These are phyloP conservation scores for Gonatopus flavifemur DNA, from an alignment of 1,140 invertebrate genomes.

Conservation along the genomic window DNA sequence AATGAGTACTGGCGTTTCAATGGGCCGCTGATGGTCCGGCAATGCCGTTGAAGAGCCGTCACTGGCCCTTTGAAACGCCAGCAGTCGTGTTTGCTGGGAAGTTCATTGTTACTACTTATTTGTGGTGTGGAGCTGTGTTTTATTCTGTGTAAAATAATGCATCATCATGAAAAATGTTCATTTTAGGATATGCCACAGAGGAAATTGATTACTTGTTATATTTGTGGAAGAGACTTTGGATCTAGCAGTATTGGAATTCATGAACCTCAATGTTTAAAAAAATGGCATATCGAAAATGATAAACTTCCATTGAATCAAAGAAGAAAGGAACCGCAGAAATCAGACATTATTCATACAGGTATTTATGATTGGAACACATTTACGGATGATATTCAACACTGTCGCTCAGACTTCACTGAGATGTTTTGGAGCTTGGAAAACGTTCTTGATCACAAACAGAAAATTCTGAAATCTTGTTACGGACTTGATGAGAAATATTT, in stretches of 20 bases:
- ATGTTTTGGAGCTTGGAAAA: too few relatives aligned
- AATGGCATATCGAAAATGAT: slow-evolving; percentile 72
- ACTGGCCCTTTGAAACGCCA: too few relatives aligned
- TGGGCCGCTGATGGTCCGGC: too few relatives aligned
- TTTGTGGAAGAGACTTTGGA: slow-evolving; percentile 75
- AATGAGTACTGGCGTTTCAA: too few relatives aligned
- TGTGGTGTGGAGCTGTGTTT: neutral
- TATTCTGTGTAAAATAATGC: neutral
- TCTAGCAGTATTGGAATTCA: slow-evolving; percentile 72
- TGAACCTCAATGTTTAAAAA: slow-evolving; percentile 76
- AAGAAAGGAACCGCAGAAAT: slow-evolving; percentile 65
- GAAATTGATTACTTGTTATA: slow-evolving; percentile 65
- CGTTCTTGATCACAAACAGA: too few relatives aligned
- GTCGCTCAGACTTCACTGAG: too few relatives aligned
- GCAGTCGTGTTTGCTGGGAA: too few relatives aligned
- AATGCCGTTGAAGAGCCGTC: too few relatives aligned
- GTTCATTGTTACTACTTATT: neutral
- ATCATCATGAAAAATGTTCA: neutral
- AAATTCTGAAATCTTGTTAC: too few relatives aligned
- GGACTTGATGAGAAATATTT: too few relatives aligned
- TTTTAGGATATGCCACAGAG: slow-evolving; percentile 26
- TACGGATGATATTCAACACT: too few relatives aligned
- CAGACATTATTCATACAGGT: slow-evolving; percentile 62
- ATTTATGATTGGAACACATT: too few relatives aligned
- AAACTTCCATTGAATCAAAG: slow-evolving; percentile 64